Percentiles rank a stretch among this genome's conserved stretches.
These are phyloP conservation scores for Trissonchulus latispiculum DNA, from an alignment of 2,888 invertebrate genomes.

Conservation along the genomic window DNA sequence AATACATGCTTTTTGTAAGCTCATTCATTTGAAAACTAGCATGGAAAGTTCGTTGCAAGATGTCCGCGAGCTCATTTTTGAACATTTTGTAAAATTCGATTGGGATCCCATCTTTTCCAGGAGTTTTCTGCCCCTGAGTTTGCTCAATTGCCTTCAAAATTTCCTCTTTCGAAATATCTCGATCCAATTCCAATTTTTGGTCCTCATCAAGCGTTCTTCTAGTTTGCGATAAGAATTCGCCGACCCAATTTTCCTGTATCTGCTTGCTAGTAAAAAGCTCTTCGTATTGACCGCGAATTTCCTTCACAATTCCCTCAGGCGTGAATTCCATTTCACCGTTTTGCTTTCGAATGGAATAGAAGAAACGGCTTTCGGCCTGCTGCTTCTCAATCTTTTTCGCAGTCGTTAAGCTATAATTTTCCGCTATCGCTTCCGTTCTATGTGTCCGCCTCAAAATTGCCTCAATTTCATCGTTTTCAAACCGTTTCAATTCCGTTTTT, in stretches of 20 bases:
- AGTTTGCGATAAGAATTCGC: not conserved
- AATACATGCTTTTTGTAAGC: not conserved
- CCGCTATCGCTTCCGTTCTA: not conserved
- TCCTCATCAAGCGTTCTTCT: not conserved
- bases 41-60: not conserved
- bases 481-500: too few species aligned
- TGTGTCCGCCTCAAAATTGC: not conserved
- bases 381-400: too few species aligned
- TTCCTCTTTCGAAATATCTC: not conserved
- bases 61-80: not conserved
- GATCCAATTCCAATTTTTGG: not conserved
- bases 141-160: not conserved
- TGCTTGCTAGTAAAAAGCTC: not conserved
- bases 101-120: not conserved
- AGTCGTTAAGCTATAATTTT: too few species aligned
- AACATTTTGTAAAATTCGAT: not conserved
- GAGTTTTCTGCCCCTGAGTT: not conserved
- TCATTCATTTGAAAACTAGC: not conserved
- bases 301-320: too few species aligned
- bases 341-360: too few species aligned
- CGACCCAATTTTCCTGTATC: not conserved
- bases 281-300: conserved; percentile 7
- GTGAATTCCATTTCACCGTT: too few species aligned
- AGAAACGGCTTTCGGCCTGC: too few species aligned
- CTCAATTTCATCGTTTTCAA: not conserved